Evolutionary conservation across 2,113 vertebrate species (phyloP), one percentile per base, ranked within the genome.

Genomic region (Corythoichthys haematopterus): DNA sequence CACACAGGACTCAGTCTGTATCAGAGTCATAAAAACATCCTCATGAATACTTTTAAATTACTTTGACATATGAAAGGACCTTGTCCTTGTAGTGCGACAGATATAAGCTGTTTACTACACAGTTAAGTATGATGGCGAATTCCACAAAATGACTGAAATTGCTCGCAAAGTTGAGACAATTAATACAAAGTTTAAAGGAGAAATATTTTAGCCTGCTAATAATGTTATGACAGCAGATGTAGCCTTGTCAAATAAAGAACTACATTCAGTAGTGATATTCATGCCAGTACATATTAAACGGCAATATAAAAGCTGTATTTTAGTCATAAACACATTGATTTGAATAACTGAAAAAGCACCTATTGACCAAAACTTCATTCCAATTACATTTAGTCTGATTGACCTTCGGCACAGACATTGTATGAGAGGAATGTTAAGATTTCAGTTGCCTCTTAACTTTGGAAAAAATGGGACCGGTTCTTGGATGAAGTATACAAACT

Each of bases 1-100:
- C 74, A 79, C 74, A 68, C 55, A 71, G 71, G 40, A 53, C 70
- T 80, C 77, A 72, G 77, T 80, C 75, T 77, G 74, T 52, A 65
- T 20, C 59, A 66, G 65, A 64, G 79, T 78, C 72, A 73, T 67
- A 35, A 77, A 70, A 71, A 55, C 3, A 7, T 62, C 68, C 66
- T 67, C 16, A 64, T 71, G 45, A 36, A 53, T 43, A 43, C 20
- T 45, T 14, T 11, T 37, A 8, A 12, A 43, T 40, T 3, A 20
- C 8, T 28, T 28, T 55, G 52, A 28, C 9, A 55, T n/a, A 3
- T 12, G 20, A 55, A 1, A 20, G 28, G 52, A 55, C n/a, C 52
- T 55, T 47, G 13, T 43, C 40, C 40, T 3, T 47, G 14, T 15
- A n/a, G 12, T 8, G 16, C 13, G 0, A 6, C 8, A n/a, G 9